Base-by-base conservation (phyloP, 2,113 vertebrate species). In the Platysternon megacephalum region DNA sequence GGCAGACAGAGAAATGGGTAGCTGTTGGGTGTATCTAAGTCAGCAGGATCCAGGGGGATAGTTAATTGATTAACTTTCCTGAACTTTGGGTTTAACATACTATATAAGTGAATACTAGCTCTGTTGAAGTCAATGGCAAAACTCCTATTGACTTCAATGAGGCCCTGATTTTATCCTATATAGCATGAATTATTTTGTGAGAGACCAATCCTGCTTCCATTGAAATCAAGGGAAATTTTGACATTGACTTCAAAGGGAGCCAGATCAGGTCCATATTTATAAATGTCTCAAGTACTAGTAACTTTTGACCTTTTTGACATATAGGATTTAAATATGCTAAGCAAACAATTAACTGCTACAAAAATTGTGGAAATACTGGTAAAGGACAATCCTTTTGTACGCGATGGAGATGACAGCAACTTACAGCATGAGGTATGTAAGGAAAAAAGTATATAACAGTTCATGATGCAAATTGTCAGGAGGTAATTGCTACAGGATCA, bases 281-380 rank as follows among this genome's bases (percentile, higher is more conserved):
- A 29, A 68, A 86, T 84, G 16, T 51, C 11, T 4, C 21, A 39
- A 82, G 11, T 91, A n/a, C 49, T 84, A 11, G 48, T 97, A 82
- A 95, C 42, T 2, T 82, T 13, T 72, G 44, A 84, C 6, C 5
- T 86, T 94, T 53, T 82, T 78, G 80, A 94, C 95, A 48, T 86
- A 39, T 91, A 99, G 99, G 99, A 99, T 96, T 98, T 99, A 44
- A 90, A 93, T 85, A 98, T 99, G 90, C 97, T 99, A 81, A 98
- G 94, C 44, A 91, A 98, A 72, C 94, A 98, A 42, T 95, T 99
- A 94, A 99, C 98, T 22, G 87, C 98, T 80, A 81, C 89, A 21
- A 98, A 87, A 94, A 93, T 99, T 82, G 53, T 99, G 92, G 95
- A 98, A 84, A 95, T 99, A 88, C 97, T 99, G 76, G 96, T 97